These are phyloP conservation scores for Aplocera efformata DNA, from an alignment of 2,888 invertebrate species.

Conservation along the genomic window DNA sequence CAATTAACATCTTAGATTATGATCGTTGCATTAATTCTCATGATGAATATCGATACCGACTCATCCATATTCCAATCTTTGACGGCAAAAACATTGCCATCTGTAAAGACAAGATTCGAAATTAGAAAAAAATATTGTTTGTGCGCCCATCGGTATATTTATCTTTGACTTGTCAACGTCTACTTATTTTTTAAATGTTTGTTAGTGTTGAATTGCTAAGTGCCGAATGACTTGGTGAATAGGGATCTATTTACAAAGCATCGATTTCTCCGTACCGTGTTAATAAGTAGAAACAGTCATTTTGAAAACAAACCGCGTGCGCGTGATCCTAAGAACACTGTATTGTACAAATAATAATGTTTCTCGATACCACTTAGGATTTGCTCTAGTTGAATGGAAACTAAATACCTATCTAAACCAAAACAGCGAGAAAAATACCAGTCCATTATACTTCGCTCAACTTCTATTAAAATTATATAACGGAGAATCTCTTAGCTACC, in stretches of 20 bases:
- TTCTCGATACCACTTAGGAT: conserved; percentile 10
- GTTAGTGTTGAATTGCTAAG: conserved; percentile 20
- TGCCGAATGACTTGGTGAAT: conserved; percentile 29
- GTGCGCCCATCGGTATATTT: too few species aligned
- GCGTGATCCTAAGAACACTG: conserved; percentile 45
- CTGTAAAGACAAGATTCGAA: too few species aligned
- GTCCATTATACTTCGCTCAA: conserved; percentile 3
- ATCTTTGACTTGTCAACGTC: too few species aligned
- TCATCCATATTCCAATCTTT: conserved; percentile 10
- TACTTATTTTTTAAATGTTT: conserved; percentile 4
- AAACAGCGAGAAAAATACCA: neutral
- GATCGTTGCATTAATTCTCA: conserved; percentile 5
- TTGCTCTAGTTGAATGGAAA: neutral
- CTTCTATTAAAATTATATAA: conserved; percentile 17
- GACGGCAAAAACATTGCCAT: conserved; percentile 3
- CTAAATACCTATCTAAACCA: too few species aligned
- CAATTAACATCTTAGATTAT: conserved; percentile 9
- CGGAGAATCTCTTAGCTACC: conserved; percentile 18
- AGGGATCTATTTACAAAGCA: conserved; percentile 50
- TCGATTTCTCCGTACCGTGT: conserved; percentile 48
- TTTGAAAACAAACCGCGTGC: conserved; percentile 59
- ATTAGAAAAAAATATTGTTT: too few species aligned
- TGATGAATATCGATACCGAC: neutral
- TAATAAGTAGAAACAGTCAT: conserved; percentile 52
- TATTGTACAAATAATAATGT: conserved; percentile 41